phyloP scores from a whole-genome alignment of 2,888 invertebrate species.

The Andrena minutula region DNA sequence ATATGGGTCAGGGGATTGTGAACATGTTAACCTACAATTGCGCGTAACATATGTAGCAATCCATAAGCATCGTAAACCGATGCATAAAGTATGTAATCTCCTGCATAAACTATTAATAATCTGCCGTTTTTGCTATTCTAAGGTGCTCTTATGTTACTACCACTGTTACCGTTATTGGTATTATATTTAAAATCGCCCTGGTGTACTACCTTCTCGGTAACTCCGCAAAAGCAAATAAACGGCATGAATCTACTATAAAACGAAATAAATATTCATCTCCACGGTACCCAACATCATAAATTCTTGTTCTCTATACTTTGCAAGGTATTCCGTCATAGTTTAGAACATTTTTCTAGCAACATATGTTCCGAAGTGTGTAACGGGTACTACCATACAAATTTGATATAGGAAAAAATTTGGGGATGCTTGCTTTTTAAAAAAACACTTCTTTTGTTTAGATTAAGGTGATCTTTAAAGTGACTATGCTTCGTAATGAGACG shows the following conservation, averaged over 20 bases:
- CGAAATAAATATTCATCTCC: conserved; percentile 3
- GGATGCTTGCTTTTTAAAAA: not conserved
- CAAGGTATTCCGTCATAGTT: conserved; percentile 5
- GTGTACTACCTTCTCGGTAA: not conserved
- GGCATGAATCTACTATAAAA: conserved; percentile 14
- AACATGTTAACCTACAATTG: not conserved
- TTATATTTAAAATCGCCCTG: conserved; percentile 5
- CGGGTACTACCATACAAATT: not conserved
- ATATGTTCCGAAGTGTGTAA: not conserved
- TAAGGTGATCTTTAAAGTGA: not conserved
- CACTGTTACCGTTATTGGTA: not conserved
- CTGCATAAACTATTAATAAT: conserved; percentile 4
- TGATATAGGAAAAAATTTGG: not conserved
- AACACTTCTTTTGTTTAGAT: not conserved
- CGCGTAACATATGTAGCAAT: not conserved
- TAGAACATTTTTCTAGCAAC: not conserved
- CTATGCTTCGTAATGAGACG: not conserved
- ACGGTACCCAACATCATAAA: conserved; percentile 37
- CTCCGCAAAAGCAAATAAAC: conserved; percentile 26
- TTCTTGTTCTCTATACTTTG: conserved; percentile 16
- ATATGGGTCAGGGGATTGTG: not conserved
- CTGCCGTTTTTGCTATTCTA: not conserved
- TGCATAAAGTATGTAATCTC: not conserved
- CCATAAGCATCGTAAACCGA: not conserved
- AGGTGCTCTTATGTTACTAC: not conserved